A percentile compares a stretch with the other conserved stretches of the same genome.
These are phyloP conservation scores for Todus mexicanus DNA, from an alignment of 2,797 vertebrate species.

Conservation along the genomic window DNA sequence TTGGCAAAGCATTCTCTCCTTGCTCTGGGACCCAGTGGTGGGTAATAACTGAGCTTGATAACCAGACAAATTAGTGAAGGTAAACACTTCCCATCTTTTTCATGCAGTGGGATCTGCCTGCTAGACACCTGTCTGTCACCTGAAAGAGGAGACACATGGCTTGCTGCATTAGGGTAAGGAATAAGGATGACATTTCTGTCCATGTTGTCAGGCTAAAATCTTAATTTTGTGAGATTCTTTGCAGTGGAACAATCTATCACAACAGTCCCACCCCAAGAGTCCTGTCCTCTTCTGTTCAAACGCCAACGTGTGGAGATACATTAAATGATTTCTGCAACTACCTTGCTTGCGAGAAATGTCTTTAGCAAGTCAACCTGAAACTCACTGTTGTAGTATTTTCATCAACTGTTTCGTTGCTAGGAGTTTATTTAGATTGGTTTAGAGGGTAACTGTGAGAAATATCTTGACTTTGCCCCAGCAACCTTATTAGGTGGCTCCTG, in stretches of 20 bases:
- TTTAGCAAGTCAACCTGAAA: conserved; percentile 37
- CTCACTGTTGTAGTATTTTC: not conserved
- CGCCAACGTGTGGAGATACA: not conserved
- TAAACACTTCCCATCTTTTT: not conserved
- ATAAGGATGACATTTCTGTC: not conserved
- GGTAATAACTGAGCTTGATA: not conserved
- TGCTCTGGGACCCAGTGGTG: not conserved
- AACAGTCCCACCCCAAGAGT: not conserved
- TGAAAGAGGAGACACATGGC: not conserved
- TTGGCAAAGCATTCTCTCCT: not conserved
- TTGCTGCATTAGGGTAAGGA: not conserved
- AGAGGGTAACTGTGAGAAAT: not conserved
- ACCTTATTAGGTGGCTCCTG: not conserved
- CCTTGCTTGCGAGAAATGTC: not conserved
- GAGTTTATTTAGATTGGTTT: not conserved
- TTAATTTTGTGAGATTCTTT: not conserved
- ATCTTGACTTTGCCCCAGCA: not conserved
- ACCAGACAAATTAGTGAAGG: not conserved
- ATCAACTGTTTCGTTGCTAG: not conserved
- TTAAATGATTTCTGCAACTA: not conserved
- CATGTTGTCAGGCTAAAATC: not conserved
- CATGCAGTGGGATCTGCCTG: not conserved
- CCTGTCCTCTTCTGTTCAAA: not conserved
- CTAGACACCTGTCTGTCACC: not conserved
- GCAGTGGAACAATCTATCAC: not conserved